phyloP scores from a whole-genome alignment of 2,888 invertebrate genomes.

The Cantharis rustica region DNA sequence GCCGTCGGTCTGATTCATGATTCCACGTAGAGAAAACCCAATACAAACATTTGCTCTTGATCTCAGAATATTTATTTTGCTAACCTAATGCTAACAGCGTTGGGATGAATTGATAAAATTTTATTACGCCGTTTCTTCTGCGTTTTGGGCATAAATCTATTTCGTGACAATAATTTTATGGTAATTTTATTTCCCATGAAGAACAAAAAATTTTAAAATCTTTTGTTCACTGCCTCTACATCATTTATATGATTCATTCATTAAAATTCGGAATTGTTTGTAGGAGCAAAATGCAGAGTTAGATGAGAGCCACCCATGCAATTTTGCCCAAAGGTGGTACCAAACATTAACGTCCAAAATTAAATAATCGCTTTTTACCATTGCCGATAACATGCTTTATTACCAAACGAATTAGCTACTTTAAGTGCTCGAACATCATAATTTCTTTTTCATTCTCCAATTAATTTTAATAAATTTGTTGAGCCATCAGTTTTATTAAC shows the following conservation, averaged over 20 bases:
- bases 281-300: too few species aligned
- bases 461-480: background rate
- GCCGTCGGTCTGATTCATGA: background rate
- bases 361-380: background rate
- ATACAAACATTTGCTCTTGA: background rate
- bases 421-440: background rate
- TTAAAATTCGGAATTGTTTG: background rate
- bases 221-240: background rate
- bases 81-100: too few species aligned
- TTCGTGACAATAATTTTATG: background rate
- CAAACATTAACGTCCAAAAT: background rate
- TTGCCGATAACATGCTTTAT: background rate
- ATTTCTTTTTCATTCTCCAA: background rate
- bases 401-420: background rate
- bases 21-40: background rate
- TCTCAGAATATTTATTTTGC: too few species aligned
- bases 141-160: background rate
- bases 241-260: background rate
- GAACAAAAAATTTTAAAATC: background rate
- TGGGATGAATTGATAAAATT: background rate
- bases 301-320: background rate
- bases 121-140: background rate
- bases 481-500: background rate
- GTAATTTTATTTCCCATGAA: background rate
- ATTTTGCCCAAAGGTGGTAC: background rate